phyloP scores from a whole-genome alignment of 2,888 invertebrate genomes.

The Aleiodes leptofemur region DNA sequence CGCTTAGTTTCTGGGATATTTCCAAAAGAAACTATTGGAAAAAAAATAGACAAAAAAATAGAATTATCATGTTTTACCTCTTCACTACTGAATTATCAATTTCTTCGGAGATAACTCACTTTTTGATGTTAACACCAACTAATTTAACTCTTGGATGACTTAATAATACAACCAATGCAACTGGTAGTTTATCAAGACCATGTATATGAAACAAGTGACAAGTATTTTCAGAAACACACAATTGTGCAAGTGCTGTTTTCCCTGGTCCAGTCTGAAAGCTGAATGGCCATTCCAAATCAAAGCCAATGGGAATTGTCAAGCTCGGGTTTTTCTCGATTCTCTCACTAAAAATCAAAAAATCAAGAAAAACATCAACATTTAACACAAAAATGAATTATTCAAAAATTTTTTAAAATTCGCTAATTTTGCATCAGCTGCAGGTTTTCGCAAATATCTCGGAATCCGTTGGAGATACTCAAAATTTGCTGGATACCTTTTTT shows the following conservation, averaged over 20 bases:
- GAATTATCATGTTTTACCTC: neutral
- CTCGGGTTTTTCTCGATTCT: conserved; percentile 66
- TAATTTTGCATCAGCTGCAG: neutral
- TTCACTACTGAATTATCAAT: neutral
- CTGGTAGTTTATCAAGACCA: conserved; percentile 78
- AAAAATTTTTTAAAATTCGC: neutral
- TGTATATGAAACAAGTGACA: conserved; percentile 80
- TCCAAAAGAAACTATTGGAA: neutral
- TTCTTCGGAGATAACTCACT: conserved; percentile 73
- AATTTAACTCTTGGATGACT: conserved; percentile 79
- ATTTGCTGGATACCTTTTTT: no score
- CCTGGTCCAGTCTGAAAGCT: conserved; percentile 79
- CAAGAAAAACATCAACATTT: conserved; percentile 29
- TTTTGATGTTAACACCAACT: conserved; percentile 81
- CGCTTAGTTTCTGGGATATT: neutral
- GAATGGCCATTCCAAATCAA: conserved; percentile 82
- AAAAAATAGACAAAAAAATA: no score
- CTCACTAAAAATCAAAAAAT: conserved; percentile 64
- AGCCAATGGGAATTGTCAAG: conserved; percentile 78
- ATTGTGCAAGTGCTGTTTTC: conserved; percentile 80
- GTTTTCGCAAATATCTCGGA: neutral
- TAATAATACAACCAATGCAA: conserved; percentile 77
- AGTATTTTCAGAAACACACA: conserved; percentile 77
- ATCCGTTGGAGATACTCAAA: neutral
- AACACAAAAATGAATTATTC: conserved; percentile 21